Evolutionary conservation across 1,140 invertebrate genomes (phyloP).

Genomic region (Cotesia typhae): DNA sequence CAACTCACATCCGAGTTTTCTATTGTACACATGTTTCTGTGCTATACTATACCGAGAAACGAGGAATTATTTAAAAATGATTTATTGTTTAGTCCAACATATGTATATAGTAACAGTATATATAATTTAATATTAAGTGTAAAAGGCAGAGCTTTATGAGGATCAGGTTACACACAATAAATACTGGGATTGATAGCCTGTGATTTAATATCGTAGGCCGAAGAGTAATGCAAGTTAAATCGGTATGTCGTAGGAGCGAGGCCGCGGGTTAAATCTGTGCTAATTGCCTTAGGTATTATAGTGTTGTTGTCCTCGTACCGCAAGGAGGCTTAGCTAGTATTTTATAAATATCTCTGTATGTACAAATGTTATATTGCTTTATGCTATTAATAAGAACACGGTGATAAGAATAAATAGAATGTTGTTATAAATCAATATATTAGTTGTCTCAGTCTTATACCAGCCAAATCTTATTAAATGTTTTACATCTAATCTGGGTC

Average conservation of each 20-base stretch:
- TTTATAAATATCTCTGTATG: neutral
- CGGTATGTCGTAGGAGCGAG: conserved; percentile 44
- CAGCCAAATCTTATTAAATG: conserved; percentile 7
- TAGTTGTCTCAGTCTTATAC: neutral
- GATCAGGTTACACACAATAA: conserved; percentile 26
- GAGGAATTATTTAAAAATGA: too few species aligned
- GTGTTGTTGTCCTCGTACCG: conserved; percentile 37
- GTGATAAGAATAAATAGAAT: neutral
- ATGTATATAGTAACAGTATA: too few species aligned
- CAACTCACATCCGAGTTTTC: too few species aligned
- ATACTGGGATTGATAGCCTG: conserved; percentile 25
- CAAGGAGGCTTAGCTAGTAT: conserved; percentile 22
- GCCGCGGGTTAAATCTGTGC: conserved; percentile 51
- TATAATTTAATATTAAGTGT: too few species aligned
- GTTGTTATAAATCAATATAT: conserved; percentile 9
- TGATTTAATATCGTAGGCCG: conserved; percentile 30
- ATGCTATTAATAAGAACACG: neutral
- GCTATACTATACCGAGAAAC: too few species aligned
- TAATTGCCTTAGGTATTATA: conserved; percentile 47
- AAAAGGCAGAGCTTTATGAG: conserved; percentile 1
- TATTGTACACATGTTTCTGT: too few species aligned
- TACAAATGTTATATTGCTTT: neutral
- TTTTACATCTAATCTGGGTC: conserved; percentile 15
- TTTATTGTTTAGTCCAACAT: too few species aligned
- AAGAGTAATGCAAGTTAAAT: conserved; percentile 34